Base-by-base conservation (phyloP, 1,140 invertebrate species). In the Pentalonia nigronervosa region DNA sequence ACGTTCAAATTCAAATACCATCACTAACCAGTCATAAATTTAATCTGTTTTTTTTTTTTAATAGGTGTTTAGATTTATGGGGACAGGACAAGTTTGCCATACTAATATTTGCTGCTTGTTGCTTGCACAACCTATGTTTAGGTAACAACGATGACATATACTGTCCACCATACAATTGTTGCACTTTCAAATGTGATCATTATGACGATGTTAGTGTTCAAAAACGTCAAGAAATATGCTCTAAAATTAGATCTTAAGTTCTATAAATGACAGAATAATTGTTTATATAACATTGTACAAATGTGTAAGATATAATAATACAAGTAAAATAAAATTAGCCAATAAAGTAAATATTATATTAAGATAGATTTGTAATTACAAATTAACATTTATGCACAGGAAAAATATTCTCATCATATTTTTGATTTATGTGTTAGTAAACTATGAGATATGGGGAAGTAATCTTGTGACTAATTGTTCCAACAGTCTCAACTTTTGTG, bases 11-110 rank as follows among this genome's bases (percentile, higher is more conserved):
- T 45, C n/a, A 41, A 90, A 90, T 60, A 60, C 50, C 25, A 20
- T 20, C 30, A 87, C 20, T 34, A 36, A 34, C 34, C 9, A 36
- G 2, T 36, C n/a, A 34, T 53, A 11, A 25, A 84, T 53, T 87
- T 50, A 20, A 47, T 36, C 34, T 36, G 1, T 50, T 20, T 56
- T 25, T 90, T n/a, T 90, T n/a, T 30, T 89, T 17, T n/a, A 36
- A 90, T n/a, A 93, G 91, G 14, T 93, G 91, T 14, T 53, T 93
- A 34, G 91, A 93, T 56, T 93, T 93, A 86, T 93, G 91, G 91
- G 91, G 91, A n/a, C 91, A 93, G 30, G 91, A 93, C 7, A 93
- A 93, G 8, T 86, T 86, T 84, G 91, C 91, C 48, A 53, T 93
- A 53, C 48, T 93, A 23, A 93, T 93, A 93, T 93, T 93, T 56